Base-by-base conservation (phyloP, 2,888 invertebrate genomes). In the Philereme vetulata region DNA sequence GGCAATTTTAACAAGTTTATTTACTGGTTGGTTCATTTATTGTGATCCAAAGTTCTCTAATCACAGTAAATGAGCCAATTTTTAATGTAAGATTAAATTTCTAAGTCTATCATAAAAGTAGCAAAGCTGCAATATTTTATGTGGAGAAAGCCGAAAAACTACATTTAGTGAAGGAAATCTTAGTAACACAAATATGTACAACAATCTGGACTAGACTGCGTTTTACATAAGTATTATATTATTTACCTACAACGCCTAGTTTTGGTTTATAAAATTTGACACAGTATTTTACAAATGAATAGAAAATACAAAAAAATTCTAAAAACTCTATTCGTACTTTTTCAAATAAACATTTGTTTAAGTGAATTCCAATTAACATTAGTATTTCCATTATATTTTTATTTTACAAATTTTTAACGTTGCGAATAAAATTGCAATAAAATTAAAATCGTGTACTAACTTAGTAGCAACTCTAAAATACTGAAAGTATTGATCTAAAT, bases 381-480 rank as follows among this genome's bases (percentile, higher is more conserved):
- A 21, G 21, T 21, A 21, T 21, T 21, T 2, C 21, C 21, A 21
- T 21, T 21, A 21, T 21, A 21, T 21, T 21, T 21, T 21, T 21
- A 1, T 21, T 21, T 1, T 21, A 21, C 21, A 21, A 21, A 21
- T 21, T 21, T 21, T 21, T 21, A 2, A 21, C 21, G 21, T 21
- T 21, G 21, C 21, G 2, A 21, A 21, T 21, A 21, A n/a, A n/a
- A n/a, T 36, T 36, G 36, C 36, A 36, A 3, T 4, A 36, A 38
- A 38, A 5, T 0, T 6, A 5, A 38, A 38, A 38, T 38, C 0
- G 6, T 38, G 38, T 7, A 4, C 7, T 38, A 38, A 38, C 38
- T 6, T 8, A 38, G 38, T 6, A 38, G 10, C 21, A 21, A 11
- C 5, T 38, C 47, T 64, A 72, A 73, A 76, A 77, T 77, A 77